phyloP scores from a whole-genome alignment of 1,140 invertebrate genomes.

The Cephus cinctus region DNA sequence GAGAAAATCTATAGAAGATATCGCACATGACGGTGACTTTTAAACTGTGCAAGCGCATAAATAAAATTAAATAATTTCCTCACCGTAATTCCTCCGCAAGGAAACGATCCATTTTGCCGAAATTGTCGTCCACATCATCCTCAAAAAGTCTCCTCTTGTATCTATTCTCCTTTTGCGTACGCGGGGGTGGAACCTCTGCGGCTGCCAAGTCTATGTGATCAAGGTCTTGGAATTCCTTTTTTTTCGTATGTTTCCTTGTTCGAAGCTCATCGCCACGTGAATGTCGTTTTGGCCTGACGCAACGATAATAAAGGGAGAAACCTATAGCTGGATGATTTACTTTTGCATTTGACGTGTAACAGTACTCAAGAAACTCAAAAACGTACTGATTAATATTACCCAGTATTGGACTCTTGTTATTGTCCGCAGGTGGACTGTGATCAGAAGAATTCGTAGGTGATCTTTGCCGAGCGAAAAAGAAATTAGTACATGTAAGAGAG shows the following conservation, averaged over 20 bases:
- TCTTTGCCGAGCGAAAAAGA: no score
- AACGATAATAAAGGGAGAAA: neutral
- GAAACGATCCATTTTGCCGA: neutral
- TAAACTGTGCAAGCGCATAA: neutral
- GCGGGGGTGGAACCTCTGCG: neutral
- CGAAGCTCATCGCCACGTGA: neutral
- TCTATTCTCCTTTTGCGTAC: neutral
- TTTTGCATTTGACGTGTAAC: no score
- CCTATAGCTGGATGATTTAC: neutral
- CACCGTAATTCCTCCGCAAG: conserved; percentile 1
- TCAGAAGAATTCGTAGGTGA: no score
- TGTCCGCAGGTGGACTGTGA: no score
- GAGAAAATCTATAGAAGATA: neutral
- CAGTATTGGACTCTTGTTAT: no score
- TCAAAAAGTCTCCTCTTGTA: neutral
- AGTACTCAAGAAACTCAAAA: no score
- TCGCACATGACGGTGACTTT: neutral
- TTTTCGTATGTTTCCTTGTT: neutral
- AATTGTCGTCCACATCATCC: neutral
- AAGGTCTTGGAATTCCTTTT: neutral
- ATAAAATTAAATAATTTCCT: neutral
- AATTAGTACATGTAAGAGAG: no score
- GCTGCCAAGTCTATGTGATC: neutral
- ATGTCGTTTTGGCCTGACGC: no score
- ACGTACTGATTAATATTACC: no score